A percentile compares a stretch with the other conserved stretches of the same genome.
phyloP scores from a whole-genome alignment of 2,888 invertebrate species.

The Polyploca ridens region DNA sequence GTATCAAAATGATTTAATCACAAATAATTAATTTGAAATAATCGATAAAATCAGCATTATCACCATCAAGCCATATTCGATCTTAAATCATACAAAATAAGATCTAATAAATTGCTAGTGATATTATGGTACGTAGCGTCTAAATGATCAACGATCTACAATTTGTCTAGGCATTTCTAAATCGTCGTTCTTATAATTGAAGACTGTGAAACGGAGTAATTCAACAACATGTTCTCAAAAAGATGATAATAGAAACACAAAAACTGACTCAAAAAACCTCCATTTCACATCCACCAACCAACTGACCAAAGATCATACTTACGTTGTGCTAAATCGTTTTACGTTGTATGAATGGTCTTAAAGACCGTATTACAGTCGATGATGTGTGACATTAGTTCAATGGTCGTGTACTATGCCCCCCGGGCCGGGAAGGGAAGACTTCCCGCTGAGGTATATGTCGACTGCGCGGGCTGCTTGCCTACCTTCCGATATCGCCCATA shows the following conservation, averaged over 20 bases:
- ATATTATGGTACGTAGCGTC: constrained; percentile 25
- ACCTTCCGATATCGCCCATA: constrained; percentile 99
- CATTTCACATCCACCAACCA: not conserved
- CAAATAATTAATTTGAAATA: not conserved
- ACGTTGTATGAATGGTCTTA: constrained; percentile 10
- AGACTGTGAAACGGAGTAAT: not conserved
- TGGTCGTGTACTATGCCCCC: constrained; percentile 91
- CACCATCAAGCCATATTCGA: constrained; percentile 10
- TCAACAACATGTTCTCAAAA: too few species aligned
- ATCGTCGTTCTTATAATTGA: not conserved
- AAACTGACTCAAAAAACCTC: not conserved
- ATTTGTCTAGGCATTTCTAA: not conserved
- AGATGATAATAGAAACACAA: too few species aligned
- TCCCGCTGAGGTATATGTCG: constrained; percentile 92
- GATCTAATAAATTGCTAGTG: constrained; percentile 24
- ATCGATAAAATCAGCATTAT: not conserved
- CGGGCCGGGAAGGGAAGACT: constrained; percentile 94
- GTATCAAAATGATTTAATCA: not conserved
- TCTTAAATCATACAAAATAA: constrained; percentile 28
- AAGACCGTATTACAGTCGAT: not conserved
- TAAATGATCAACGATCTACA: constrained; percentile 20
- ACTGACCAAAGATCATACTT: not conserved
- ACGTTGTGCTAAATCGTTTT: not conserved
- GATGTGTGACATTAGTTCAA: constrained; percentile 36
- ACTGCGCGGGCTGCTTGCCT: constrained; percentile 98